These are phyloP conservation scores for Oreochromis spilurus DNA, from an alignment of 2,113 vertebrate genomes.

Conservation along the genomic window DNA sequence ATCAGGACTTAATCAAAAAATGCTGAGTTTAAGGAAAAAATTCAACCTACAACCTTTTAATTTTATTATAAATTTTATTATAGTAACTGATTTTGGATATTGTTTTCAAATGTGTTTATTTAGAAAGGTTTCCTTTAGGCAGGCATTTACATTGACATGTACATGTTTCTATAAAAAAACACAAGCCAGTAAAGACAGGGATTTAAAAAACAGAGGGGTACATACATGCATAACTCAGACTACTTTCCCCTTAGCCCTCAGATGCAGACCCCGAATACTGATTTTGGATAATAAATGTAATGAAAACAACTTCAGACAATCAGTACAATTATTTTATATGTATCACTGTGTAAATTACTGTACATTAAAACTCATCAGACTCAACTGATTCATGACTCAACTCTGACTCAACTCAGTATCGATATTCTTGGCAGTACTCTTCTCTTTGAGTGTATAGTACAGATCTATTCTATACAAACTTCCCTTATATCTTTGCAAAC, in stretches of 20 bases:
- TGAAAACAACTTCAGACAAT: background rate
- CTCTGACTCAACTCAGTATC: background rate
- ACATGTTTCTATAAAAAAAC: background rate
- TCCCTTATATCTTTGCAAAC: background rate
- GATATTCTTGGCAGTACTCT: background rate
- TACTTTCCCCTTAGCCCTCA: background rate
- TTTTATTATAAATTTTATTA: background rate
- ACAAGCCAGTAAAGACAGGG: background rate
- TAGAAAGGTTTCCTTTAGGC: background rate
- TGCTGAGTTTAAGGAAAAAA: background rate
- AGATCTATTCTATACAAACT: background rate
- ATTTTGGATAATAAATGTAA: background rate
- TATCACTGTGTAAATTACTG: background rate
- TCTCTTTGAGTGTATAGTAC: background rate
- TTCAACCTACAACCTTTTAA: background rate
- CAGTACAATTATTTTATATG: background rate
- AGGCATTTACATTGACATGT: background rate
- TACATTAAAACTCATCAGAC: background rate
- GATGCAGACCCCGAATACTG: accelerated
- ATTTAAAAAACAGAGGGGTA: background rate
- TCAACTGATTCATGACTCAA: background rate
- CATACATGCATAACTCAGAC: background rate
- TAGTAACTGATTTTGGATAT: background rate
- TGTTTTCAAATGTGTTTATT: background rate
- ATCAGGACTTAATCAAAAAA: background rate